phyloP scores from a whole-genome alignment of 1,140 invertebrate species.

The Ceratosolen fusciceps region DNA sequence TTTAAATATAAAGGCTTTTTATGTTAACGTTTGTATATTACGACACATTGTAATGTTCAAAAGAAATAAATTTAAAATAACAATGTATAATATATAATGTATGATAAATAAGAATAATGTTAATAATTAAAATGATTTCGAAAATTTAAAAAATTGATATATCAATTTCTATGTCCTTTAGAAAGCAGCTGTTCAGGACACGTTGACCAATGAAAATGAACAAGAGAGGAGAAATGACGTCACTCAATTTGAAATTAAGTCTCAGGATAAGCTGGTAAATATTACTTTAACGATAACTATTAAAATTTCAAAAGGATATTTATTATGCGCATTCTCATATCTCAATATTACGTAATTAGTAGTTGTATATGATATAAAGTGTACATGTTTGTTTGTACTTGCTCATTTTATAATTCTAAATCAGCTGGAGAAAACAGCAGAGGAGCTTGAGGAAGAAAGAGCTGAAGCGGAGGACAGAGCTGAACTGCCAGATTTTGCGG shows the following conservation, averaged over 20 bases:
- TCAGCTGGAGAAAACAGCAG: constrained; percentile 55
- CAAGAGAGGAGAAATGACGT: constrained; percentile 7
- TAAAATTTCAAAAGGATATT: not conserved
- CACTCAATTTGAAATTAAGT: constrained; percentile 20
- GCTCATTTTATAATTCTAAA: not conserved
- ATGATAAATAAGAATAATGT: too few relatives aligned
- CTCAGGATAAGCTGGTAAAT: constrained; percentile 56
- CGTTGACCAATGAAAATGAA: constrained; percentile 2
- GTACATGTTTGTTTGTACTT: not conserved
- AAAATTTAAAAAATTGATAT: too few relatives aligned
- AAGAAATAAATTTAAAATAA: too few relatives aligned
- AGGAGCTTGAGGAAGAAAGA: constrained; percentile 69
- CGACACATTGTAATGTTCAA: too few relatives aligned
- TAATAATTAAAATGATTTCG: too few relatives aligned
- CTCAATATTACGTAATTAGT: too few relatives aligned
- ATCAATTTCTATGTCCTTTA: too few relatives aligned
- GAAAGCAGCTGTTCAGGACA: constrained; percentile 6
- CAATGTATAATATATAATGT: too few relatives aligned
- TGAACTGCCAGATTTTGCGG: constrained; percentile 69
- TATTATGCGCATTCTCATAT: too few relatives aligned
- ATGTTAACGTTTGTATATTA: too few relatives aligned
- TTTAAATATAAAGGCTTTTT: too few relatives aligned
- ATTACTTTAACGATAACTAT: constrained; percentile 4
- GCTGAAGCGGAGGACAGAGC: constrained; percentile 68
- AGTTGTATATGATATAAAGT: too few relatives aligned